Base-by-base conservation (phyloP, 2,113 vertebrate genomes). In the Sphyrna mokarran region DNA sequence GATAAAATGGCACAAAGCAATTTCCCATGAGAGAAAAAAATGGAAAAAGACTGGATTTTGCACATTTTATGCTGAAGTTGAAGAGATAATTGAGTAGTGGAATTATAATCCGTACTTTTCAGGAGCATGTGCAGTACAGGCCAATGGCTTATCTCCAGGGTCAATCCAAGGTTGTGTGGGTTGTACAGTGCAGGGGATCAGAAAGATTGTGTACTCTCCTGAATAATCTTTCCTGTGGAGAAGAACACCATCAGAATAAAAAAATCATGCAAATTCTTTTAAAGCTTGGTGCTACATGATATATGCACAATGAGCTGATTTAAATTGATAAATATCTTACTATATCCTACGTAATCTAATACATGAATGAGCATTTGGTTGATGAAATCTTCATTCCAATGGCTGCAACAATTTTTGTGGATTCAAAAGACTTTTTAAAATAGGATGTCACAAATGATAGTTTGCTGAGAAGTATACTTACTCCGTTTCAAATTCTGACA, bases 121-220 rank as follows among this genome's bases (percentile, higher is more conserved):
- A 0, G 99, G 98, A 95, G 99, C 98, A 0, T 99, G 99, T 10
- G 99, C 99, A 0, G 99, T 99, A 96, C 99, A 99, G 96, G 99
- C 98, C 96, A 99, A 97, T 76, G 98, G 97, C 96, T 99, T 99
- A 96, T 99, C 99, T 63, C 99, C 98, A 0, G 98, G 98, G 97
- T 99, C 99, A 0, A 97, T 97, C 99, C 99, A 99, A 0, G 99
- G 98, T 97, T 99, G 99, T 0, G 99, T 99, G 96, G 99, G 99
- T 97, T 99, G 99, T 43, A 99, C 99, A 0, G 99, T 99, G 96
- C 99, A 99, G 9, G 99, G 99, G 95, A 99, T 98, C 96, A 99
- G 96, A 96, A 98, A 98, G 95, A 99, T 98, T 0, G 98, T 99
- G 96, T 99, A 99, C 96, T 99, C 99, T 10, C 99, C 99, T 0